Base-by-base conservation (phyloP, 2,888 invertebrate species). In the Tetranychus piercei region DNA sequence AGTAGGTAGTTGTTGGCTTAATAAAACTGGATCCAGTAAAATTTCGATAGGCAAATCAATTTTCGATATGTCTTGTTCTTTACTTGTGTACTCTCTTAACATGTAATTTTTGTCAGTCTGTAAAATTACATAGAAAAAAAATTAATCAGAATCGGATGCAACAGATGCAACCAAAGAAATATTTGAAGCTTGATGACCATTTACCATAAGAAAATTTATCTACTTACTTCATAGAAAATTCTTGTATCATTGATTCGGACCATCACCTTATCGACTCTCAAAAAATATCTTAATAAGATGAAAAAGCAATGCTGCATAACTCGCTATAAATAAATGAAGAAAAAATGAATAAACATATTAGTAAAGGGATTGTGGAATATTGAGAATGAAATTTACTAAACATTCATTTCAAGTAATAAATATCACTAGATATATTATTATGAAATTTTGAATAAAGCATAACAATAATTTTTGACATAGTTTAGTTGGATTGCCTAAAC, bases 271-370 rank as follows among this genome's bases (percentile, higher is more conserved):
- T 99, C 99, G 1, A 99, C 92, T 80, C 99, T 86, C 77, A 99
- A 84, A 83, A 95, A 99, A 82, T 91, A 93, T 79, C 97, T 87
- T 76, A 92, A 83, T 8, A 99, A 85, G 73, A 95, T 87, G 82
- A 92, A 96, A 85, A 93, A 94, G 78, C 92, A 90, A 67, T 88
- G 87, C 0, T 93, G 92, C 99, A 99, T 99, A 1, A 94, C 94
- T 81, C 99, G 88, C 94, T 94, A 85, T 76, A 84, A 73, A 75
- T 74, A 44, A 66, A 67, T 73, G 66, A 74, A 1, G 74, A 22
- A 64, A 67, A 69, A 23, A 74, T n/a, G 69, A 23, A 69, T 7
- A 1, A 69, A 23, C 1, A 6, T 23, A 69, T 23, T n/a, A n/a
- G n/a, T 22, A 3, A 18, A 18, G 34, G 20, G n/a, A 8, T 6